Base-by-base conservation (phyloP, 2,113 vertebrate species). In the Chlamydotis undulata region DNA sequence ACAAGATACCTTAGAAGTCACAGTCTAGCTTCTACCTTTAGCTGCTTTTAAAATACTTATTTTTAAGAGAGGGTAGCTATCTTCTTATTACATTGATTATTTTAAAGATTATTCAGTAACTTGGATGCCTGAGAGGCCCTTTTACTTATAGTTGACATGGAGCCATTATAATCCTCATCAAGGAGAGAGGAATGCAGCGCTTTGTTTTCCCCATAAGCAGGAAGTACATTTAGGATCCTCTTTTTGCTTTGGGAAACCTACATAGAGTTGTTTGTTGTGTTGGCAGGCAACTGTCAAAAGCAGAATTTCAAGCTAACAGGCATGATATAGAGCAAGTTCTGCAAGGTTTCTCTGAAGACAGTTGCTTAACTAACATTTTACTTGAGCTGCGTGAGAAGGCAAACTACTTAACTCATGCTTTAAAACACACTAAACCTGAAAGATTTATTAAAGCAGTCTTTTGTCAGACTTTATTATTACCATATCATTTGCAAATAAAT, bases 241-340 rank as follows among this genome's bases (percentile, higher is more conserved):
- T 71, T 89, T 55, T 57, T 59, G 35, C 59, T 87, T 53, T 39
- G 24, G n/a, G 45, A 90, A 90, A 39, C 43, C n/a, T 45, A 25
- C 10, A 1, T 10, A 43, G 64, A 57, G 17, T 33, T 84, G 37
- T 22, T 73, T 4, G 1, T 49, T 52, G 9, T n/a, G 43, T 69
- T 56, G 39, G 65, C 39, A 83, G 49, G 28, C 33, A 70, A 41
- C 60, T 86, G 45, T 50, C 57, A 90, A 92, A 95, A 94, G 92
- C 37, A 79, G 94, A 60, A 87, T 83, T 91, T 89, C 90, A 89
- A 79, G 61, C 84, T 77, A 73, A 84, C 45, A 93, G n/a, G 10
- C 55, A 85, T 15, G 14, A 28, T 2, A 59, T 0, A 55, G n/a
- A 89, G 70, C 93, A 74, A 92, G 86, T 94, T 89, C 22, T 79